Evolutionary conservation across 2,797 vertebrate species (phyloP), one percentile per base, ranked within the genome.

Genomic region (Acipenser oxyrinchus): DNA sequence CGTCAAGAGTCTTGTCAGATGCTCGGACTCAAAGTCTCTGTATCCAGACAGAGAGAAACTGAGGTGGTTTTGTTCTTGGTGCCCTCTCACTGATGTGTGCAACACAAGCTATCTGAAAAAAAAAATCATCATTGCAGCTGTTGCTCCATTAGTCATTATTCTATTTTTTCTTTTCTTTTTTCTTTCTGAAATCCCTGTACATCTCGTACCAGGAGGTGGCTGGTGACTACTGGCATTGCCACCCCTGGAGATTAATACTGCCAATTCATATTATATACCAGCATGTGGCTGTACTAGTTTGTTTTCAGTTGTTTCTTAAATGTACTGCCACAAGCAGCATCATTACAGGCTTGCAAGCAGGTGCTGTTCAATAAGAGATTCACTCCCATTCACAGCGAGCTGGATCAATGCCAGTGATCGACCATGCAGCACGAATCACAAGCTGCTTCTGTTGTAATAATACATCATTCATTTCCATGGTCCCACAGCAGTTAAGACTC

Each of bases 341-440:
- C 11, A 10, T 48, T 23, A 11, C 10, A 18, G 48, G 10, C 51
- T 13, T n/a, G 7, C 8, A 11, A 63, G 59, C 13, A 51, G 51
- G 51, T 8, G 23, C 52, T 49, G 67, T 49, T 48, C 12, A n/a
- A 57, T 62, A 63, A 11, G 60, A 67, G 66, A 18, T 51, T 67
- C 59, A 23, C 64, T 12, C 52, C 48, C 57, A 15, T n/a, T 48
- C 8, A 62, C 61, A 6, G 23, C 12, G 10, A 6, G 4, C 23
- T 63, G 60, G 50, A 57, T 62, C 59, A 11, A 61, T 51, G 66
- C 66, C 57, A 67, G 66, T 55, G 10, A 59, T 59, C 53, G 23
- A 59, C 52, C 37, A 11, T 6, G 37, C 49, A 13, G 48, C 8
- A 15, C 48, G 23, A 60, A 67, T 61, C 49, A 11, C 15, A 3